These are phyloP conservation scores for Perizoma affinitatum DNA, from an alignment of 2,888 invertebrate genomes.

Conservation along the genomic window DNA sequence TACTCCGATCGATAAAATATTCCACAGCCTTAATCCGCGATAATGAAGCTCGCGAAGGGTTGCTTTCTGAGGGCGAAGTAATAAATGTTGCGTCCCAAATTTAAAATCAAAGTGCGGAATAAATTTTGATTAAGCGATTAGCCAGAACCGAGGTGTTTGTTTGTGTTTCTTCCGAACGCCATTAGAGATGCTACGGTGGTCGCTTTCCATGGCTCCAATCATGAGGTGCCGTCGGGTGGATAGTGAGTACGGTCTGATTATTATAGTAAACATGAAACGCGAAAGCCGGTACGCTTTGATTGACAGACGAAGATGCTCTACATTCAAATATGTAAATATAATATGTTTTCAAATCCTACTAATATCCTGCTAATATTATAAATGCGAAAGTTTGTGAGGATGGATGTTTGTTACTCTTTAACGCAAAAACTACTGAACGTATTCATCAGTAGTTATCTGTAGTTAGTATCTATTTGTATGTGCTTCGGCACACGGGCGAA, in stretches of 20 bases:
- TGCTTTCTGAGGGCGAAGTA: constrained; percentile 76
- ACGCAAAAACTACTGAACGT: too few species aligned
- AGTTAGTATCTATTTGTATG: too few species aligned
- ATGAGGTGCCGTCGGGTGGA: constrained; percentile 25
- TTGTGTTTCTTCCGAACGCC: constrained; percentile 69
- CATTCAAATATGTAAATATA: too few species aligned
- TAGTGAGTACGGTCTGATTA: not conserved
- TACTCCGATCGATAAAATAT: constrained; percentile 84
- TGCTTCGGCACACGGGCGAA: too few species aligned
- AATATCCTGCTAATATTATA: too few species aligned
- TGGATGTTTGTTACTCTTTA: too few species aligned
- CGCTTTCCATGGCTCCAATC: constrained; percentile 29
- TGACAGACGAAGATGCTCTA: not conserved
- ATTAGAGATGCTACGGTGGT: constrained; percentile 56
- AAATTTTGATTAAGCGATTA: constrained; percentile 85
- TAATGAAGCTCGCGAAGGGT: constrained; percentile 82
- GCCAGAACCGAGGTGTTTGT: constrained; percentile 77
- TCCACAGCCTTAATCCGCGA: constrained; percentile 83
- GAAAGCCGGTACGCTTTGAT: not conserved
- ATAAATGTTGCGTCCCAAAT: constrained; percentile 84
- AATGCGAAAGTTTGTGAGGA: too few species aligned
- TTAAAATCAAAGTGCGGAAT: constrained; percentile 85
- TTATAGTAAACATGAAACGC: not conserved
- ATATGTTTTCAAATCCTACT: not conserved
- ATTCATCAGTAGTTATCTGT: too few species aligned